Conservation (phyloP, 2,113 vertebrate genomes). For the Vidua macroura region DNA sequence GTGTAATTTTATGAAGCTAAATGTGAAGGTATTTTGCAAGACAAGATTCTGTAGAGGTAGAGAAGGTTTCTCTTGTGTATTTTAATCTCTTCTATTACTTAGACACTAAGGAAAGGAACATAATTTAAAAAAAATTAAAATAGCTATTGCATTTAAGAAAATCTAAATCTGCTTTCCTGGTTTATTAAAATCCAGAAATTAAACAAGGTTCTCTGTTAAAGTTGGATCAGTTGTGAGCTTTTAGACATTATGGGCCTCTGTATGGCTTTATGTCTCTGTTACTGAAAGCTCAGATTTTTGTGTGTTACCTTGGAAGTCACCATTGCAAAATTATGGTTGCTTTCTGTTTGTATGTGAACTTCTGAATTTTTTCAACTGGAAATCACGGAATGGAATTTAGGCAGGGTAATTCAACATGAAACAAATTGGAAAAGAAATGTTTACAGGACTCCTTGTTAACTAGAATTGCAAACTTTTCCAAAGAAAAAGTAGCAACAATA, state of each 20-base stretch:
- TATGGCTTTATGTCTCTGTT: neutral
- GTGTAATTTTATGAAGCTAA: neutral
- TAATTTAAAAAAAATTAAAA: neutral
- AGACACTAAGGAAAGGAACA: neutral
- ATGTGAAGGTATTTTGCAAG: neutral
- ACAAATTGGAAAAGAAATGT: neutral
- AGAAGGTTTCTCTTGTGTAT: neutral
- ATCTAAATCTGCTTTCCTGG: neutral
- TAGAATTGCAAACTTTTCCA: neutral
- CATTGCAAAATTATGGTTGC: neutral
- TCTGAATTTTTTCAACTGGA: neutral
- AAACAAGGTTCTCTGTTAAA: neutral
- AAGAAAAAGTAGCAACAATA: neutral
- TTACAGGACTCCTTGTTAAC: neutral
- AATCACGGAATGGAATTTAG: neutral
- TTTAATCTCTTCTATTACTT: neutral
- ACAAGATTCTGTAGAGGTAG: neutral
- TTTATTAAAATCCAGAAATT: neutral
- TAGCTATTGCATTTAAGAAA: neutral
- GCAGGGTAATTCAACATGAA: neutral
- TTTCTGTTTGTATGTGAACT: neutral
- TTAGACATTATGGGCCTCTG: neutral
- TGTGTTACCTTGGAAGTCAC: neutral
- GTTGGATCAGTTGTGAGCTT: neutral
- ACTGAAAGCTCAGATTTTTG: neutral